Evolutionary conservation across 2,797 vertebrate genomes (phyloP).

Genomic region (Coluber constrictor): DNA sequence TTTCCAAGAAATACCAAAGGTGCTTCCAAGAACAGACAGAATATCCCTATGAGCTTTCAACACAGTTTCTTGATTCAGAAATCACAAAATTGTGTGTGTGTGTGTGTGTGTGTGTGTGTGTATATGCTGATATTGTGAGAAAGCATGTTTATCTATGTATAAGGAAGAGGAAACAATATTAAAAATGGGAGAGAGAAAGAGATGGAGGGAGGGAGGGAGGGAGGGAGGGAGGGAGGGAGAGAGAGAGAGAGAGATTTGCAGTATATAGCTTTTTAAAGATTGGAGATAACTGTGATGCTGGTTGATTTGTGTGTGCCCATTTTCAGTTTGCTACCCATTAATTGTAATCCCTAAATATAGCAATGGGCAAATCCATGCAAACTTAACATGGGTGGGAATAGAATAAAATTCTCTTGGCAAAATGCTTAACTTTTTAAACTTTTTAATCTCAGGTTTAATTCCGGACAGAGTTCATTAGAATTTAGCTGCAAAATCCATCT

Average conservation of each 20-base stretch:
- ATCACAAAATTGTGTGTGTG: background rate
- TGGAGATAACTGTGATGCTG: background rate
- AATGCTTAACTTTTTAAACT: background rate
- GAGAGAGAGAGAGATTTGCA: background rate
- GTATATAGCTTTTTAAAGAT: background rate
- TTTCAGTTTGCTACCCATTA: background rate
- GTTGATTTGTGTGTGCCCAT: background rate
- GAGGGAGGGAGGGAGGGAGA: background rate
- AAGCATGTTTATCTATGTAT: background rate
- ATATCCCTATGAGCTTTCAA: constrained; percentile 12
- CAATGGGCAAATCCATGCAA: background rate
- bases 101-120: background rate
- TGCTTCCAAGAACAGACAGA: constrained; percentile 4
- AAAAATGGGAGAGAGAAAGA: background rate
- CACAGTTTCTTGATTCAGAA: background rate
- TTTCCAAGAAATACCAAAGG: constrained; percentile 7
- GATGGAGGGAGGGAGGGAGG: no score
- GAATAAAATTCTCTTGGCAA: background rate
- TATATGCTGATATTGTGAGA: background rate
- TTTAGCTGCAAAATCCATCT: background rate
- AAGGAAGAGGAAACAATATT: background rate
- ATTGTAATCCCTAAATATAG: background rate
- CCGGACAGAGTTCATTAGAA: background rate
- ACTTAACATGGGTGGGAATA: background rate
- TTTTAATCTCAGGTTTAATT: background rate